phyloP scores from a whole-genome alignment of 2,113 vertebrate species.

The Scartelaos histophorus region DNA sequence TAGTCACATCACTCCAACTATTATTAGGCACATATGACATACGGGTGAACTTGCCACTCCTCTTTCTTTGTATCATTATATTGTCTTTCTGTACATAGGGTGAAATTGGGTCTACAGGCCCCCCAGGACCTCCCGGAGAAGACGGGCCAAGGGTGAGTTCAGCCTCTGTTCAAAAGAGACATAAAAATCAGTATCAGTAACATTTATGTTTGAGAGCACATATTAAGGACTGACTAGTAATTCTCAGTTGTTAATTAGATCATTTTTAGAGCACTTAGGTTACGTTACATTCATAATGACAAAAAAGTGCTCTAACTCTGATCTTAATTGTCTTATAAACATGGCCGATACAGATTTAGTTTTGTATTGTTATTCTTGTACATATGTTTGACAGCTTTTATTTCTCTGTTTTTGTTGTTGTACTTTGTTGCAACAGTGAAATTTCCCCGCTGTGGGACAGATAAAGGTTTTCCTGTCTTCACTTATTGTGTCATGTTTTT shows the following conservation, averaged over 20 bases:
- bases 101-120: slow-evolving; percentile 86
- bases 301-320: too few relatives aligned
- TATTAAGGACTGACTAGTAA: too few relatives aligned
- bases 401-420: not conserved
- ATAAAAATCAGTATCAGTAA: not conserved
- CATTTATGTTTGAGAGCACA: too few relatives aligned
- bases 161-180: not conserved
- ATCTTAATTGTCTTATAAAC: too few relatives aligned
- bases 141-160: slow-evolving; percentile 90
- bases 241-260: too few relatives aligned
- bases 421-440: not conserved
- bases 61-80: slow-evolving; percentile 2
- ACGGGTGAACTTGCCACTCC: slow-evolving; percentile 16
- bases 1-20: slow-evolving; percentile 6
- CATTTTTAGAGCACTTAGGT: too few relatives aligned
- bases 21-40: not conserved
- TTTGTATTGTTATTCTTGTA: too few relatives aligned
- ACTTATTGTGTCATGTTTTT: not conserved
- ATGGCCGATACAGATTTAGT: too few relatives aligned
- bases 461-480: not conserved
- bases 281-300: too few relatives aligned
- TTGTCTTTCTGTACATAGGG: slow-evolving; percentile 76
- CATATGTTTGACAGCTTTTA: too few relatives aligned
- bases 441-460: not conserved
- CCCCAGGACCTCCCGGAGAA: slow-evolving; percentile 91